Percentiles rank a stretch among this genome's conserved stretches.
These are phyloP conservation scores for Semnornis frantzii DNA, from an alignment of 2,113 vertebrate species.

Conservation along the genomic window DNA sequence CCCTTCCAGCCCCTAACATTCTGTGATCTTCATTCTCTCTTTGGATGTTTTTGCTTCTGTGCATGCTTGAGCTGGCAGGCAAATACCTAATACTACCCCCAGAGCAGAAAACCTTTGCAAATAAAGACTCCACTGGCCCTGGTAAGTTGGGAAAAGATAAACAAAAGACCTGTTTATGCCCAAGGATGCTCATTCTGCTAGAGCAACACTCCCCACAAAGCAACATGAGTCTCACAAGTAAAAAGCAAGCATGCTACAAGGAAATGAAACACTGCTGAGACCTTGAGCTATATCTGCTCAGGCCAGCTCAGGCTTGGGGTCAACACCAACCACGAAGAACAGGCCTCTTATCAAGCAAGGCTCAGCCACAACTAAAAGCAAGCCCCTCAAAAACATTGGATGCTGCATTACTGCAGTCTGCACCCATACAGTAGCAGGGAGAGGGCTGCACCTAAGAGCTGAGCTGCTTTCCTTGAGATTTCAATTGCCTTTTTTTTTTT, in stretches of 20 bases:
- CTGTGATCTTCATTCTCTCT: background rate
- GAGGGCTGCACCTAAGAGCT: background rate
- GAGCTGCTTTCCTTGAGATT: background rate
- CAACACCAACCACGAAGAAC: background rate
- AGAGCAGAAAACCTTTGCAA: background rate
- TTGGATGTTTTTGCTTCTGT: background rate
- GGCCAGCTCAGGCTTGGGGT: background rate
- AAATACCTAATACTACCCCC: background rate
- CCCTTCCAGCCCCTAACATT: too few species aligned
- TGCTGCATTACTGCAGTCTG: background rate
- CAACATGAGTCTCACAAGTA: rapidly evolving
- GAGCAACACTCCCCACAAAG: rapidly evolving
- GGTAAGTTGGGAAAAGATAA: background rate
- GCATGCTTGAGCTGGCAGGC: background rate
- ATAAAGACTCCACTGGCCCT: background rate
- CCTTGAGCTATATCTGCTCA: rapidly evolving
- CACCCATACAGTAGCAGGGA: background rate
- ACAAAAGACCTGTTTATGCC: background rate
- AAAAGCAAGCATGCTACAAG: background rate
- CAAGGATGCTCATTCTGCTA: background rate
- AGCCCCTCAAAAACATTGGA: background rate
- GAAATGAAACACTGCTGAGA: background rate
- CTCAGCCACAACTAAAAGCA: background rate
- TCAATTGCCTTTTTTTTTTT: background rate
- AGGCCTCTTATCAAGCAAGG: background rate